Percentiles rank a stretch among this genome's conserved stretches.
phyloP scores from a whole-genome alignment of 2,888 invertebrate genomes.

The Lapara coniferarum region DNA sequence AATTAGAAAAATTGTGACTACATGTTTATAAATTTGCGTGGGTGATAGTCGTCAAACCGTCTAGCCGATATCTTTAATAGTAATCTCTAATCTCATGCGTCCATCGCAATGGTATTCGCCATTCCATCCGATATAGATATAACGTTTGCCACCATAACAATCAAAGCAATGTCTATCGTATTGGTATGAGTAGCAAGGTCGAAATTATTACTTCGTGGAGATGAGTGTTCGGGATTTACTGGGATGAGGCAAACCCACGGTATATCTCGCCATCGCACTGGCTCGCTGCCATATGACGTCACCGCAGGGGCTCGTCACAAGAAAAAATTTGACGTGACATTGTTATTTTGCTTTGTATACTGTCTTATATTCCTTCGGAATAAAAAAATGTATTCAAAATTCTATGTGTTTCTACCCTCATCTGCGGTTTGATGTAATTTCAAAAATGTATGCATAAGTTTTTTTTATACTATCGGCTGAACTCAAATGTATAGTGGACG shows the following conservation, averaged over 20 bases:
- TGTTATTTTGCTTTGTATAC: not conserved
- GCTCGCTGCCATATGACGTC: slow-evolving; percentile 8
- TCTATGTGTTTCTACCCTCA: no score
- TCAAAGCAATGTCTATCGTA: not conserved
- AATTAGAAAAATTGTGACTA: no score
- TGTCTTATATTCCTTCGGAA: no score
- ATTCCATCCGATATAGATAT: slow-evolving; percentile 8
- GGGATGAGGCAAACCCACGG: slow-evolving; percentile 13
- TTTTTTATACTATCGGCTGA: no score
- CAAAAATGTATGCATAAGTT: no score
- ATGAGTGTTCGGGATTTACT: not conserved
- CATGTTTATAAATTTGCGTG: no score
- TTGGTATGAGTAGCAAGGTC: not conserved
- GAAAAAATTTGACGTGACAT: not conserved
- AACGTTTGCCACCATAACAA: not conserved
- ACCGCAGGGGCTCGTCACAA: not conserved
- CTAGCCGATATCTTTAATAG: slow-evolving; percentile 8
- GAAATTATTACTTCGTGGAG: not conserved
- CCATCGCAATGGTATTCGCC: not conserved
- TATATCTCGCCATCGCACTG: slow-evolving; percentile 4
- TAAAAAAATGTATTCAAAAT: no score
- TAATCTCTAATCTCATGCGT: not conserved
- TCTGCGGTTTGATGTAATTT: no score
- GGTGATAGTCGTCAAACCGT: not conserved
- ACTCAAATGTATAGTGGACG: no score